A percentile compares a stretch with the other conserved stretches of the same genome.
Evolutionary conservation across 2,797 vertebrate species (phyloP).

Genomic region (Micrastur ruficollis): DNA sequence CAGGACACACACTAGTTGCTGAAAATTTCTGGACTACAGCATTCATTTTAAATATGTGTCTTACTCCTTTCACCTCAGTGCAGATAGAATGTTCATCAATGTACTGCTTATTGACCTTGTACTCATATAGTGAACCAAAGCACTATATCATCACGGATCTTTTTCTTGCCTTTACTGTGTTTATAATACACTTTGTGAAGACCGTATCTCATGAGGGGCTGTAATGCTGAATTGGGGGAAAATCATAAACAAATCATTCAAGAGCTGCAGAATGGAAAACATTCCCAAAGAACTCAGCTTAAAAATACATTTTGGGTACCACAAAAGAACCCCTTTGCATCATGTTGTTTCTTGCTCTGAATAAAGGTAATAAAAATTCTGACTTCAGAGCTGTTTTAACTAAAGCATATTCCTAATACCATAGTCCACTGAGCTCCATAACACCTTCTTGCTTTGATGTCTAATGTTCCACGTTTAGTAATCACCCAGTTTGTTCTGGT

Average conservation of each 20-base stretch:
- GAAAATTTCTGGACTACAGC: neutral
- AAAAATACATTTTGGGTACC: neutral
- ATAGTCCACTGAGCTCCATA: slow-evolving; percentile 20
- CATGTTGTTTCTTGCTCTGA: neutral
- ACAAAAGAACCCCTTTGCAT: neutral
- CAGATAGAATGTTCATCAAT: neutral
- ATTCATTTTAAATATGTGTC: neutral
- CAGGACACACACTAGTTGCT: neutral
- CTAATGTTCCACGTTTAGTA: slow-evolving; percentile 15
- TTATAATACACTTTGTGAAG: neutral
- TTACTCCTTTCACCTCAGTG: neutral
- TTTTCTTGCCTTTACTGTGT: neutral
- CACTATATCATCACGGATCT: neutral
- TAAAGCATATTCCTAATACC: slow-evolving; percentile 4
- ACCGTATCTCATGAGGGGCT: neutral
- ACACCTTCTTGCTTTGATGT: slow-evolving; percentile 36
- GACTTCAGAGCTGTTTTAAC: neutral
- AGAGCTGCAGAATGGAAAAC: neutral
- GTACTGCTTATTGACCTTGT: neutral
- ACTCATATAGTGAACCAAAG: neutral
- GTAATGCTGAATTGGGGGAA: neutral
- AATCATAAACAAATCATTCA: neutral
- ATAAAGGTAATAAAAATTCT: slow-evolving; percentile 15
- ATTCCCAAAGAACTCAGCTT: neutral
- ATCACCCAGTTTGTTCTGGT: slow-evolving; percentile 1